Conservation (phyloP, 2,888 invertebrate species). For the Prenolepis imparis region DNA sequence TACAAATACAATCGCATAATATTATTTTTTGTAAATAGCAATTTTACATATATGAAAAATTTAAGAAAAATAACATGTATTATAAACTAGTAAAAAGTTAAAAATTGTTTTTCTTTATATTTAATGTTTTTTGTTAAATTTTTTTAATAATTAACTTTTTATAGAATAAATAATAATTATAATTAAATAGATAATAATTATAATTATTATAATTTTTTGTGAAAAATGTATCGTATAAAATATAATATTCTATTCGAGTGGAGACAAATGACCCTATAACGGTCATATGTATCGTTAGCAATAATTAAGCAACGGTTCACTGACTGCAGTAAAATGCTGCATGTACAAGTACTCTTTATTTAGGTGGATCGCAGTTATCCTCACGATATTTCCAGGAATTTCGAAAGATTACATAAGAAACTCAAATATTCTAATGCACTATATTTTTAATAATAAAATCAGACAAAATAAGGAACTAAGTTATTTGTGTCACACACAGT, state of each 20-base stretch:
- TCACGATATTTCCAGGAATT: slow-evolving; percentile 25
- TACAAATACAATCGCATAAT: neutral
- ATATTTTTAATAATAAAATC: neutral
- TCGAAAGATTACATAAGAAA: neutral
- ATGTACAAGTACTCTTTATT: slow-evolving; percentile 15
- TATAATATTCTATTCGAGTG: neutral
- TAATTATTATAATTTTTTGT: neutral
- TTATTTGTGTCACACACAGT: neutral
- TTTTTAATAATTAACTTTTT: neutral
- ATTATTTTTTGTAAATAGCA: neutral
- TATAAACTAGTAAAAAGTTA: neutral
- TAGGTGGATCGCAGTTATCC: neutral
- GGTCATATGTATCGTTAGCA: slow-evolving; percentile 27
- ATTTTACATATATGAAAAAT: neutral
- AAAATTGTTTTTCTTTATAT: neutral
- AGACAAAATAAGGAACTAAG: neutral
- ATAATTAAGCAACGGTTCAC: slow-evolving; percentile 50
- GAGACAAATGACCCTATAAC: slow-evolving; percentile 28
- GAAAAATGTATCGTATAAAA: neutral
- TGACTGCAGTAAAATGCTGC: slow-evolving; percentile 11
- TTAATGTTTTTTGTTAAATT: neutral
- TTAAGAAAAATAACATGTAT: neutral
- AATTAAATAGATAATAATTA: neutral
- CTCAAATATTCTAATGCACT: neutral
- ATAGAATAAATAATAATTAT: neutral